These are phyloP conservation scores for Darevskia mixta DNA, from an alignment of 2,797 vertebrate genomes.

Conservation along the genomic window DNA sequence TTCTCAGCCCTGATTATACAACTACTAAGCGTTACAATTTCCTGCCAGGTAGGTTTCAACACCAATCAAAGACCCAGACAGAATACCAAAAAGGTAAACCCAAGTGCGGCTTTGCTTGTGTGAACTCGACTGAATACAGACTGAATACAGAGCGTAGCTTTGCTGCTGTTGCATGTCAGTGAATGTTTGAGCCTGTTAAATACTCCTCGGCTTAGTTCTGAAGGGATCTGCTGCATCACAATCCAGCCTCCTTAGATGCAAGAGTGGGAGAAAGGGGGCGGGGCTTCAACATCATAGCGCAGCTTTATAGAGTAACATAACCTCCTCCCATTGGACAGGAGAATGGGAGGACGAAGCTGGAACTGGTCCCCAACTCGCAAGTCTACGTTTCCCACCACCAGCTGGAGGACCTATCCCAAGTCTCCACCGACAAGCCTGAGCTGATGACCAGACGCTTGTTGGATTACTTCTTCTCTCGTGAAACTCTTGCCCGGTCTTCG, in stretches of 20 bases:
- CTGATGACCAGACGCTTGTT: constrained; percentile 53
- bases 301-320: background rate
- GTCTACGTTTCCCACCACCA: constrained; percentile 55
- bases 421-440: constrained; percentile 57
- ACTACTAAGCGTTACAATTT: background rate
- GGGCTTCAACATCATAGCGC: accelerated
- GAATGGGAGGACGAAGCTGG: constrained; percentile 54
- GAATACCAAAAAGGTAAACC: background rate
- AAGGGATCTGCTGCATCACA: background rate
- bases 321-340: background rate
- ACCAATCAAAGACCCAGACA: background rate
- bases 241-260: background rate
- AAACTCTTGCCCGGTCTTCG: constrained; percentile 40
- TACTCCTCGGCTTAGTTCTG: background rate
- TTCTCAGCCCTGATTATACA: background rate
- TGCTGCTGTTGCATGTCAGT: background rate
- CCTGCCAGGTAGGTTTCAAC: background rate
- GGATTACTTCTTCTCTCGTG: constrained; percentile 54
- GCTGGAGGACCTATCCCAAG: constrained; percentile 53
- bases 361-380: constrained; percentile 51
- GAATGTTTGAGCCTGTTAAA: background rate
- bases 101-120: background rate
- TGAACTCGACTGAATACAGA: background rate
- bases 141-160: background rate
- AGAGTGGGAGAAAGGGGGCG: background rate